phyloP scores from a whole-genome alignment of 2,888 invertebrate species.

The Apotomis betuletana region DNA sequence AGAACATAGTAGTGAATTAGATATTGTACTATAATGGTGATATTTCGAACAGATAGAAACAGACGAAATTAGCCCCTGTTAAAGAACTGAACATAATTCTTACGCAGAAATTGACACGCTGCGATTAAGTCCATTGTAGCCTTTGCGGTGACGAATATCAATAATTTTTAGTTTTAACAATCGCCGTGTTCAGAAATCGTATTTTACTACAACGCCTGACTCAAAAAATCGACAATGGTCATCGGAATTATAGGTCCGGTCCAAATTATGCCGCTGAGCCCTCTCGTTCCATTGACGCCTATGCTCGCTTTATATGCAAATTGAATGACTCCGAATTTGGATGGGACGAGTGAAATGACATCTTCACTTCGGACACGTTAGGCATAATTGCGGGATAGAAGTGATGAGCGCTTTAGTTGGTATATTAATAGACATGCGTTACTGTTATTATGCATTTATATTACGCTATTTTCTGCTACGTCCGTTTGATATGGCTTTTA shows the following conservation, averaged over 20 bases:
- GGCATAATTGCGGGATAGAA: conserved; percentile 32
- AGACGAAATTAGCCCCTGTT: too few species aligned
- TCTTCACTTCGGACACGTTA: conserved; percentile 58
- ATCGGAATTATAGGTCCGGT: conserved; percentile 38
- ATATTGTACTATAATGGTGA: too few species aligned
- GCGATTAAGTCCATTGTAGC: too few species aligned
- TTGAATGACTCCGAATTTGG: conserved; percentile 75
- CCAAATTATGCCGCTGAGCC: conserved; percentile 47
- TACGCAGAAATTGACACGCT: too few species aligned
- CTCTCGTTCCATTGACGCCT: conserved; percentile 65
- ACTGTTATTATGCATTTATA: conserved; percentile 9
- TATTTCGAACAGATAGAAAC: too few species aligned
- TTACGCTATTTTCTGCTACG: not conserved
- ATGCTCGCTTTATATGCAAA: conserved; percentile 75
- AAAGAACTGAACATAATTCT: too few species aligned
- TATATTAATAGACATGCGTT: conserved; percentile 30
- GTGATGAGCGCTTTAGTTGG: conserved; percentile 29
- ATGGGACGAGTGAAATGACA: conserved; percentile 58
- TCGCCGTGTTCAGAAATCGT: too few species aligned
- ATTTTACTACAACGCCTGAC: not conserved
- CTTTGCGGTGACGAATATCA: too few species aligned
- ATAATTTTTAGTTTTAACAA: too few species aligned
- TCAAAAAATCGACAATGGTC: conserved; percentile 42
- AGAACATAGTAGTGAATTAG: too few species aligned
- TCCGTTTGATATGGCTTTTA: conserved; percentile 16